A percentile compares a stretch with the other conserved stretches of the same genome.
These are phyloP conservation scores for Euproctis similis DNA, from an alignment of 2,888 invertebrate species.

Conservation along the genomic window DNA sequence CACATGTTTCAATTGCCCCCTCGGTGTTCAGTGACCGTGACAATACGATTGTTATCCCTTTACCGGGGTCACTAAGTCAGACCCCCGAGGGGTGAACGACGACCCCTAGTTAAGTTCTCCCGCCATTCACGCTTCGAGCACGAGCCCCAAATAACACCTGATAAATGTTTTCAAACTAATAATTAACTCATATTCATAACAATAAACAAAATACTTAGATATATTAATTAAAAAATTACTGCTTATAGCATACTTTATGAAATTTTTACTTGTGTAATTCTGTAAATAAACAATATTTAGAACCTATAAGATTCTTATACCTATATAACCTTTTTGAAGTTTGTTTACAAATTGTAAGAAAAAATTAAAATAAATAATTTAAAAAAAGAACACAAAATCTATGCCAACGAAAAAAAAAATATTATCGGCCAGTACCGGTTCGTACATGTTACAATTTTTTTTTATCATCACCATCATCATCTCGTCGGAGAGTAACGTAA, in stretches of 20 bases:
- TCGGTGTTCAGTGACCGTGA: slow-evolving; percentile 33
- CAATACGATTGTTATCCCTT: slow-evolving; percentile 60
- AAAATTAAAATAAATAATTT: slow-evolving; percentile 44
- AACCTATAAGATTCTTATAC: slow-evolving; percentile 31
- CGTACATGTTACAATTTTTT: slow-evolving; percentile 72
- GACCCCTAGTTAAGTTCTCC: slow-evolving; percentile 29
- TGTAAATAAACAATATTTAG: neutral
- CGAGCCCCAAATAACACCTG: slow-evolving; percentile 33
- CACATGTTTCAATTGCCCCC: slow-evolving; percentile 45
- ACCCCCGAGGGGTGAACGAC: slow-evolving; percentile 22
- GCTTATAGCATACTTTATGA: neutral
- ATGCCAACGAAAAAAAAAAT: slow-evolving; percentile 71
- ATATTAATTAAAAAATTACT: neutral
- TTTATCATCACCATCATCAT: slow-evolving; percentile 57
- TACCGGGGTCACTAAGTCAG: slow-evolving; percentile 59
- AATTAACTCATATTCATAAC: no score
- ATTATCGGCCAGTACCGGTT: slow-evolving; percentile 64
- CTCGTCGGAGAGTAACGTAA: slow-evolving; percentile 64
- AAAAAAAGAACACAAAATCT: no score
- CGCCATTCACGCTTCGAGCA: slow-evolving; percentile 39
- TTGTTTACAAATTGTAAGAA: slow-evolving; percentile 66
- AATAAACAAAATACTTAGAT: no score
- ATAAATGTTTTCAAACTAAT: no score
- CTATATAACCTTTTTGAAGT: slow-evolving; percentile 38
- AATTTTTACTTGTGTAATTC: neutral